These are phyloP conservation scores for Dendrophyllia cribrosa DNA, from an alignment of 64 coral and sea anemone species.

Conservation along the genomic window DNA sequence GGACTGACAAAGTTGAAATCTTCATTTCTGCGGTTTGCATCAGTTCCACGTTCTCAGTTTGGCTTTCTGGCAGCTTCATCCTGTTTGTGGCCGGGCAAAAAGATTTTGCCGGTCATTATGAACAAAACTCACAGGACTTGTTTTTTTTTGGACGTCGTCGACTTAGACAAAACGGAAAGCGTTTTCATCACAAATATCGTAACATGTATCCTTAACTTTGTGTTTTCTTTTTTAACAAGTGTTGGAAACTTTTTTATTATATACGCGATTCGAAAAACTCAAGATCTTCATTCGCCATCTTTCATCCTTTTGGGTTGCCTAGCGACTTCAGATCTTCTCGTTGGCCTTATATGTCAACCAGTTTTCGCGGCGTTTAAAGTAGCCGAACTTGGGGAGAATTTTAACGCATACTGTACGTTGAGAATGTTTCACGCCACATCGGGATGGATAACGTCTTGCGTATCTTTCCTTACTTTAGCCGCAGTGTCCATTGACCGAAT, in stretches of 20 bases:
- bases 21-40: too few relatives aligned
- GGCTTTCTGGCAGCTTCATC: too few relatives aligned
- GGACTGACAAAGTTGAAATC: too few relatives aligned
- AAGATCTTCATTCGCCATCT: constrained; percentile 44
- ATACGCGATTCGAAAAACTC: too few relatives aligned
- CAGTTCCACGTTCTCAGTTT: too few relatives aligned
- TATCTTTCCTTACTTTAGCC: constrained; percentile 55
- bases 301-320: constrained; percentile 32
- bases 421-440: background rate
- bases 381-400: background rate
- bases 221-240: constrained; percentile 20
- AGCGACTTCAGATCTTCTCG: too few relatives aligned
- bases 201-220: constrained; percentile 35
- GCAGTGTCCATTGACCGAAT: constrained; percentile 38
- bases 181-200: constrained; percentile 47
- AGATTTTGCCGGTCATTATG: background rate
- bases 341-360: too few relatives aligned
- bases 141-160: constrained; percentile 20
- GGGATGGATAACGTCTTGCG: background rate
- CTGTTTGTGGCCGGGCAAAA: too few relatives aligned
- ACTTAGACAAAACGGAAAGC: background rate
- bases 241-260: background rate
- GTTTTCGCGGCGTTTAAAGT: constrained; percentile 3
- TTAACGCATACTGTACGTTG: constrained; percentile 15
- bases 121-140: constrained; percentile 1